Conservation (phyloP, 2,797 vertebrate species). For the Phyllotis vaccarum region DNA sequence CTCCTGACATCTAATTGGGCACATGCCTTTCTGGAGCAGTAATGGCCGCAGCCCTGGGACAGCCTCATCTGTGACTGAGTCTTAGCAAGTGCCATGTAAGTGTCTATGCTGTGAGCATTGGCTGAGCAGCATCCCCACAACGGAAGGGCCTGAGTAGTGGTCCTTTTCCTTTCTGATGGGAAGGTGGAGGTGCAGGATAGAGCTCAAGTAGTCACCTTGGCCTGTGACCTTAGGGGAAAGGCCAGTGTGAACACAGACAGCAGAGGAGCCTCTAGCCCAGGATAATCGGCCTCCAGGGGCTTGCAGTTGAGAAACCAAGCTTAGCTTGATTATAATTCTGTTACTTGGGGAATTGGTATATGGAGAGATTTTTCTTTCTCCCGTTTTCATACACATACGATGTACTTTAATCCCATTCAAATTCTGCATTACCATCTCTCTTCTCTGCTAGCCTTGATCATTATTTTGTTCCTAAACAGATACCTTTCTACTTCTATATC, state of each 20-base stretch:
- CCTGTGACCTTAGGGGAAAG: neutral
- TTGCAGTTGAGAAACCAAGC: neutral
- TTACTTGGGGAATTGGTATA: constrained; percentile 43
- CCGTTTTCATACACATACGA: neutral
- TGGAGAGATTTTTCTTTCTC: neutral
- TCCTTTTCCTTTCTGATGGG: neutral
- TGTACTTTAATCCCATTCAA: neutral
- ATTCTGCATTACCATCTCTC: neutral
- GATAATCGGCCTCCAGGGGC: neutral
- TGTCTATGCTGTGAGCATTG: neutral
- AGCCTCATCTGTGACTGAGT: neutral
- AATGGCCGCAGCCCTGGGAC: accelerated
- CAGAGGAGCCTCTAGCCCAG: neutral
- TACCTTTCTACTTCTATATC: neutral
- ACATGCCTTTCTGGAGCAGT: neutral
- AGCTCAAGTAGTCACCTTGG: neutral
- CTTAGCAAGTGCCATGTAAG: neutral
- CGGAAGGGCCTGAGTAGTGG: neutral
- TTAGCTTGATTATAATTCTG: neutral
- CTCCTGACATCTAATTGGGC: neutral
- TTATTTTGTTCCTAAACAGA: neutral
- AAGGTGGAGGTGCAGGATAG: neutral
- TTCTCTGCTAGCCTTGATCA: neutral
- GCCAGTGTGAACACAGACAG: neutral
- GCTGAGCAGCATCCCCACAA: neutral